Conservation (phyloP, 2,113 vertebrate species). For the Condylura cristata region DNA sequence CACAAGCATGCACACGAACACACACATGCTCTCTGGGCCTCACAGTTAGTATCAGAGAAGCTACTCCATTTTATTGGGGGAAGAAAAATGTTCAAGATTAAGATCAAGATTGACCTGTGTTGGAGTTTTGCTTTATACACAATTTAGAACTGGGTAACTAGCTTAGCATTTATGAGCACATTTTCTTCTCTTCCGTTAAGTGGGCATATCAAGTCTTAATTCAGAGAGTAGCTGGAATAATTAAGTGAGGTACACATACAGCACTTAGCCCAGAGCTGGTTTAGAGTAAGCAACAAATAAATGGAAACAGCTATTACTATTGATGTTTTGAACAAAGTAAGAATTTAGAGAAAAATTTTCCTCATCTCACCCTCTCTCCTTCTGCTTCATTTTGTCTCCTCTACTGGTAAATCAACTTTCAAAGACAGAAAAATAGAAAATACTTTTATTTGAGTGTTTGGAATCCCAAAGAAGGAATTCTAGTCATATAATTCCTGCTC, state of each 20-base stretch:
- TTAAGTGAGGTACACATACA: neutral
- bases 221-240: neutral
- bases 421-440: neutral
- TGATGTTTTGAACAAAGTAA: neutral
- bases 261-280: neutral
- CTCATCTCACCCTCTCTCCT: neutral
- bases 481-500: neutral
- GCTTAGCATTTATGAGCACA: neutral
- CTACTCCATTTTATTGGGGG: neutral
- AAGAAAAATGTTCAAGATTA: neutral
- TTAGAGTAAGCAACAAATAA: neutral
- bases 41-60: neutral
- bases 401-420: constrained; percentile 22
- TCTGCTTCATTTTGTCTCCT: neutral
- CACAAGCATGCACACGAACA: neutral
- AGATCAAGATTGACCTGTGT: neutral
- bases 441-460: neutral
- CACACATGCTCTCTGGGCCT: neutral
- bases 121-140: neutral
- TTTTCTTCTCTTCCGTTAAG: neutral
- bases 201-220: neutral
- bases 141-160: neutral
- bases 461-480: neutral
- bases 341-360: neutral
- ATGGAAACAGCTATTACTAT: neutral